Evolutionary conservation across 2,888 invertebrate genomes (phyloP), one percentile per base, ranked within the genome.

Genomic region (Diploptera punctata): DNA sequence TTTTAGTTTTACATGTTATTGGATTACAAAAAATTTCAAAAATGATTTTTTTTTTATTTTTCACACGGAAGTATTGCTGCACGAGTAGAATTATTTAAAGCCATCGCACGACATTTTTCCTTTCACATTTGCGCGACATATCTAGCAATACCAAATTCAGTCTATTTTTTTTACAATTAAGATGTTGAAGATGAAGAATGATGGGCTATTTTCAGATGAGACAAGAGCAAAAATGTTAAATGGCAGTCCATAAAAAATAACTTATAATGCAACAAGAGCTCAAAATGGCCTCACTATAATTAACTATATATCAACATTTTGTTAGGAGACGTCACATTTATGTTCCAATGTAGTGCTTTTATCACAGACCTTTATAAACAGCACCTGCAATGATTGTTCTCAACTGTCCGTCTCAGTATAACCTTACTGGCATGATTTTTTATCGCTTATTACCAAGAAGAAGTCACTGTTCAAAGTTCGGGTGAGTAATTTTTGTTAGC

Each of bases 351-450:
- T 69, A 60, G 61, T 71, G 70, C 67, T 71, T 71, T 71, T 71
- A 71, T 71, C 71, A 71, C 71, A 71, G 71, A 71, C 54, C 71
- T 69, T 57, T 57, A 24, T 57, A 26, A 57, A 24, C 57, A 69
- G 60, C 69, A 69, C 69, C 69, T 69, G 54, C 57, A 24, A 57
- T 69, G 69, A 69, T 69, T 69, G 69, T 69, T 69, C 44, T 21
- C 9, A 44, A 18, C 24, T 60, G 18, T 18, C 31, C n/a, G n/a
- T n/a, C n/a, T n/a, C n/a, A n/a, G n/a, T n/a, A n/a, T n/a, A n/a
- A n/a, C n/a, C n/a, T n/a, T n/a, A n/a, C n/a, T n/a, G n/a, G n/a
- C n/a, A n/a, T n/a, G n/a, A n/a, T n/a, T n/a, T n/a, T n/a, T n/a
- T n/a, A n/a, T n/a, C n/a, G n/a, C n/a, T n/a, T n/a, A n/a, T n/a